Evolutionary conservation across 2,113 vertebrate species (phyloP).

Genomic region (Bombycilla garrulus): DNA sequence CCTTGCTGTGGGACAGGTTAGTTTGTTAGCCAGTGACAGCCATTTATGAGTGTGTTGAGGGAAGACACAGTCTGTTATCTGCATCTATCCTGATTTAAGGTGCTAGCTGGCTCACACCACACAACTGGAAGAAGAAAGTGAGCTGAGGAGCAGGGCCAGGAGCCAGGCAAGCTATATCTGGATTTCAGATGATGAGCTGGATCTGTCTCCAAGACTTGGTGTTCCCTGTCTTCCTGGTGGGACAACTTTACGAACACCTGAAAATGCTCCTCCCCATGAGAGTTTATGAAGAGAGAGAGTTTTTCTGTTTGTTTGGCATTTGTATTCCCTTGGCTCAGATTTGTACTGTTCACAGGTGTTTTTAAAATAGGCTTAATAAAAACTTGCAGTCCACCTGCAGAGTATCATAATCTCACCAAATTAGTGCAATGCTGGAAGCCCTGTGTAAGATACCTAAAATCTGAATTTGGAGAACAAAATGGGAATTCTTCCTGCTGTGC

Average conservation of each 20-base stretch:
- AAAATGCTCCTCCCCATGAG: background rate
- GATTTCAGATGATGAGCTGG: background rate
- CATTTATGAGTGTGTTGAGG: accelerated
- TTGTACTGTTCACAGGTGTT: background rate
- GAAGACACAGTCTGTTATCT: background rate
- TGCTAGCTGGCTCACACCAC: accelerated
- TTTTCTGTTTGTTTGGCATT: background rate
- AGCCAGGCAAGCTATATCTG: background rate
- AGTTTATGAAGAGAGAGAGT: background rate
- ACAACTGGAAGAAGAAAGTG: background rate
- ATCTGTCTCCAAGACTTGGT: background rate
- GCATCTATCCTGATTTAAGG: background rate
- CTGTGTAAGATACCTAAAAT: background rate
- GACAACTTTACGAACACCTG: background rate
- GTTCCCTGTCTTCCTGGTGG: background rate
- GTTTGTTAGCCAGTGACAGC: background rate
- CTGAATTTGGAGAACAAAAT: background rate
- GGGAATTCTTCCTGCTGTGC: accelerated
- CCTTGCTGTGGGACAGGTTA: background rate
- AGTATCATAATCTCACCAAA: background rate
- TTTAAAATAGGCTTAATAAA: background rate
- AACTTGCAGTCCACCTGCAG: background rate
- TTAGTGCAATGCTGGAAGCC: background rate
- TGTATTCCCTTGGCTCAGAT: background rate
- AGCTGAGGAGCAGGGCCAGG: background rate